These are phyloP conservation scores for Metaphire vulgaris DNA, from an alignment of 1,140 invertebrate species.

Conservation along the genomic window DNA sequence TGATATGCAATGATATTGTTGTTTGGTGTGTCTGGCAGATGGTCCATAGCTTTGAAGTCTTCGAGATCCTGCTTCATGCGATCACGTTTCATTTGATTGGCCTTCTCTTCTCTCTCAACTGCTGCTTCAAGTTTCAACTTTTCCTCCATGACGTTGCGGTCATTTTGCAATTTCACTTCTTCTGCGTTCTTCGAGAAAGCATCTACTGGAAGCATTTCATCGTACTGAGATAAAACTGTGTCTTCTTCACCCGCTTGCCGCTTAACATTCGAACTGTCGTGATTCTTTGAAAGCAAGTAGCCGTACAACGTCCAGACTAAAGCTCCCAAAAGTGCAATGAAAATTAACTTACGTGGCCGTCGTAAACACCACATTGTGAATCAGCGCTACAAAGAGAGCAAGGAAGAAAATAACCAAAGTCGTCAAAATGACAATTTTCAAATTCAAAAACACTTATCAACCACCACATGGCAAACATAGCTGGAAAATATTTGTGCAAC, in stretches of 20 bases:
- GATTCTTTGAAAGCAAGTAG: neutral
- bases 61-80: neutral
- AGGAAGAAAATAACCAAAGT: no score
- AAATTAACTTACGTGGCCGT: neutral
- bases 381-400: no score
- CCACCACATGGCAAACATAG: no score
- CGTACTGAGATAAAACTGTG: neutral
- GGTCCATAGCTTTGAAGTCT: neutral
- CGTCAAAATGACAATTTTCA: no score
- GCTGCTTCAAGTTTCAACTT: neutral
- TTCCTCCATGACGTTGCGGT: neutral
- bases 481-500: no score
- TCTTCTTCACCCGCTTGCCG: neutral
- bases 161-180: neutral
- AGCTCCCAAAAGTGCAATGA: neutral
- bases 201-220: neutral
- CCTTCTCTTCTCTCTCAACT: neutral
- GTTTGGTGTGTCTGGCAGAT: neutral
- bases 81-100: neutral
- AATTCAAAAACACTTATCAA: no score
- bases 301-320: neutral
- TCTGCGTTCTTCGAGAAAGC: neutral
- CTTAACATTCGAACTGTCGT: neutral
- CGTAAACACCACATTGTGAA: neutral
- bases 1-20: neutral